phyloP scores from a whole-genome alignment of 2,888 invertebrate genomes.

The Plemyria rubiginata region DNA sequence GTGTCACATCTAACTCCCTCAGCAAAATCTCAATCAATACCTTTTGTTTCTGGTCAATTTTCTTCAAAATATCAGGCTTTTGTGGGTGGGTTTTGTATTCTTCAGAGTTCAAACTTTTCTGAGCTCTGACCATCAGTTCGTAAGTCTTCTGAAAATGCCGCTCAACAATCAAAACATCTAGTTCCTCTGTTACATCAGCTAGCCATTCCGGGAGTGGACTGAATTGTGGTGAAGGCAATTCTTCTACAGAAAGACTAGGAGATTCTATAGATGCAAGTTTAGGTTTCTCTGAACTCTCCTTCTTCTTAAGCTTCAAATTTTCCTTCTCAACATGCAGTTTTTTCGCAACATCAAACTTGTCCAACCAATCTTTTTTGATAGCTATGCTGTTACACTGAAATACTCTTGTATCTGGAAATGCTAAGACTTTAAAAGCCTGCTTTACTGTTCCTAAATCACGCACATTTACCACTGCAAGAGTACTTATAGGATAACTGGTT shows the following conservation, averaged over 20 bases:
- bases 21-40: conserved; percentile 94
- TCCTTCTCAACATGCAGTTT: conserved; percentile 89
- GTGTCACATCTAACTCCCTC: conserved; percentile 94
- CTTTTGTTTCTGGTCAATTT: conserved; percentile 89
- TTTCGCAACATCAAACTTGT: conserved; percentile 95
- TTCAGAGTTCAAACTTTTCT: conserved; percentile 68
- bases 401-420: conserved; percentile 96
- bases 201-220: conserved; percentile 92
- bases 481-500: conserved; percentile 93
- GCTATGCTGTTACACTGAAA: conserved; percentile 94
- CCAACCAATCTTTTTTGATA: conserved; percentile 96
- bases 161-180: conserved; percentile 97
- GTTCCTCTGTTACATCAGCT: conserved; percentile 95
- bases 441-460: conserved; percentile 95
- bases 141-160: conserved; percentile 97
- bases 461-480: conserved; percentile 97
- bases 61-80: conserved; percentile 69
- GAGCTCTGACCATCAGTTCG: conserved; percentile 88
- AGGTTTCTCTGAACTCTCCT: conserved; percentile 71
- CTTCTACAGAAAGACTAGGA: conserved; percentile 78
- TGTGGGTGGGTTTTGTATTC: conserved; percentile 74
- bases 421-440: conserved; percentile 96
- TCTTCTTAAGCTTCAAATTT: conserved; percentile 85
- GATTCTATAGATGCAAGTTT: conserved; percentile 73
- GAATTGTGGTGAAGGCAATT: conserved; percentile 71